phyloP scores from a whole-genome alignment of 1,140 invertebrate species.

The Diachasma alloeum region DNA sequence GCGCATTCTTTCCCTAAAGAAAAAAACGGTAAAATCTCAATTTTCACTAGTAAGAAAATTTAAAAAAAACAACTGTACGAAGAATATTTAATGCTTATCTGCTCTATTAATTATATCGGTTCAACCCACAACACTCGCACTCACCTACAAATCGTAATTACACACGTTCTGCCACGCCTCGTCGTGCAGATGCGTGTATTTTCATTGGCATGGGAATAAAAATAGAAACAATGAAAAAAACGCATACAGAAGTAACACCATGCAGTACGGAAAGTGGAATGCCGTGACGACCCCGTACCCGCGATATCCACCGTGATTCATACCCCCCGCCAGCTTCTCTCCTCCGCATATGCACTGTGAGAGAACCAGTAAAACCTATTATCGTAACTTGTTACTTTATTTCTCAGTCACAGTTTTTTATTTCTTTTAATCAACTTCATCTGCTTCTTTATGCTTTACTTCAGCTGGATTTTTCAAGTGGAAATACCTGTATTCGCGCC shows the following conservation, averaged over 20 bases:
- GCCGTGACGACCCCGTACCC: not conserved
- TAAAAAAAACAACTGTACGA: not conserved
- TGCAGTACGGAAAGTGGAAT: too few relatives aligned
- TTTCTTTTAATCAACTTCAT: not conserved
- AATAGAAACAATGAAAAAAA: not conserved
- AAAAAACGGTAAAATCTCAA: too few relatives aligned
- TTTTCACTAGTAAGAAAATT: too few relatives aligned
- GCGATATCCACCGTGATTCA: not conserved
- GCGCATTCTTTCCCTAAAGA: too few relatives aligned
- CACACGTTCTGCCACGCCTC: not conserved
- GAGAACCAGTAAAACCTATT: not conserved
- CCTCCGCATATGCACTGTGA: not conserved
- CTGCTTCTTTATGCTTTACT: not conserved
- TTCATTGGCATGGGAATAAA: not conserved
- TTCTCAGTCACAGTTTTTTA: too few relatives aligned
- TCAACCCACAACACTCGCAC: not conserved
- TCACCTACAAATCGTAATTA: not conserved
- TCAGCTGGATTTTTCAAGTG: not conserved
- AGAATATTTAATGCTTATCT: not conserved
- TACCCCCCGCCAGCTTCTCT: not conserved
- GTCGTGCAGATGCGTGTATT: not conserved
- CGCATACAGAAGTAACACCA: not conserved
- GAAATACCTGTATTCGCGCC: not conserved
- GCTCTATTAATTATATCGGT: not conserved
- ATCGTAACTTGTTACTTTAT: not conserved